phyloP scores from a whole-genome alignment of 1,140 invertebrate genomes.

The Lepidurus packardi region DNA sequence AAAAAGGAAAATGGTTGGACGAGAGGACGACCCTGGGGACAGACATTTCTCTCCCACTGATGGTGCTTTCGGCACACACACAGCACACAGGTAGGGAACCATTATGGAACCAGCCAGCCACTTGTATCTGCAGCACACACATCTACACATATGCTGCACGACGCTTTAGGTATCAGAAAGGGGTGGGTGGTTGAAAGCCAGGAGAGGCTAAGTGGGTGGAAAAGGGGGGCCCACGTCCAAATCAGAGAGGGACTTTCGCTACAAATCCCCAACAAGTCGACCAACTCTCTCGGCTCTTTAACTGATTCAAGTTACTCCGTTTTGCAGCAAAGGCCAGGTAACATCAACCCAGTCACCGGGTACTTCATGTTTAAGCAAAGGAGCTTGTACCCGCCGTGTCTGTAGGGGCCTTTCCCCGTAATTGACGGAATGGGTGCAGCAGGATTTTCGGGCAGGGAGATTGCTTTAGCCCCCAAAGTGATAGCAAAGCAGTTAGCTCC shows the following conservation, averaged over 20 bases:
- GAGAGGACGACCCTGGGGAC: constrained; percentile 12
- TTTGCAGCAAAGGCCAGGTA: not conserved
- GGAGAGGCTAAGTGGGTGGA: no score
- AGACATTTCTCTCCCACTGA: constrained; percentile 1
- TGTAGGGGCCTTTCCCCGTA: constrained; percentile 8
- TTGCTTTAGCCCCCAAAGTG: not conserved
- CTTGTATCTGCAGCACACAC: constrained; percentile 3
- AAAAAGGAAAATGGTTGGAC: not conserved
- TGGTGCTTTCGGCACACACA: constrained; percentile 10
- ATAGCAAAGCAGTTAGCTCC: constrained; percentile 3
- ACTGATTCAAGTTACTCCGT: not conserved
- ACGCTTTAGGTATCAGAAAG: not conserved
- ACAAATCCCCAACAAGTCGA: not conserved
- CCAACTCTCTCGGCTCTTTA: not conserved
- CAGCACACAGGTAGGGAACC: not conserved
- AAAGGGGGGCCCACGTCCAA: not conserved
- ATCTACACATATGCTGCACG: not conserved
- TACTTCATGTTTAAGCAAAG: not conserved
- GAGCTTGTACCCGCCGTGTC: not conserved
- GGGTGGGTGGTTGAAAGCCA: not conserved
- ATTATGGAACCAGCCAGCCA: constrained; percentile 8
- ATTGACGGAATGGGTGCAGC: not conserved
- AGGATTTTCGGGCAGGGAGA: not conserved
- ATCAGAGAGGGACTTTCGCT: not conserved
- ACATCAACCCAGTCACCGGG: not conserved